Conservation (phyloP, 2,797 vertebrate species). For the Phylloscopus collybita region DNA sequence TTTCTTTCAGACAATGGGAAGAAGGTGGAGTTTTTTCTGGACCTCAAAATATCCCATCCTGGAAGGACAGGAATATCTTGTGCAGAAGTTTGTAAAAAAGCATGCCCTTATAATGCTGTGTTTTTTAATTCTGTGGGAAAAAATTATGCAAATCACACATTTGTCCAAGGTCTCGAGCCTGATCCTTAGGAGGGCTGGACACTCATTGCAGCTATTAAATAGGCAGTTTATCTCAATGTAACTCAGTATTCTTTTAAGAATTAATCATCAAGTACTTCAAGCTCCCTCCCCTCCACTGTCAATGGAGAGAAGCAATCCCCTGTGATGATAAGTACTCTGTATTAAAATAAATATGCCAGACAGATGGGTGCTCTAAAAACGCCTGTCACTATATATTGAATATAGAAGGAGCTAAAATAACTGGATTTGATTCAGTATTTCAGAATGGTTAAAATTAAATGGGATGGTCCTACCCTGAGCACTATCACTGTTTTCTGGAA, state of each 20-base stretch:
- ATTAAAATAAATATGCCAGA: constrained; percentile 22
- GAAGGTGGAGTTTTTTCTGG: background rate
- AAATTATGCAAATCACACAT: background rate
- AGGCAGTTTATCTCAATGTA: background rate
- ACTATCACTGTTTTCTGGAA: background rate
- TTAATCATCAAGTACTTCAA: background rate
- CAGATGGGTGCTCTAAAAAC: constrained; percentile 1
- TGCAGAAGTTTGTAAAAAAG: background rate
- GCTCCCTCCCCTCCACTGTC: background rate
- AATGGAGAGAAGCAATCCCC: background rate
- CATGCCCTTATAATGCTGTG: rapidly evolving
- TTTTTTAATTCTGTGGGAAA: background rate
- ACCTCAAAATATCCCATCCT: background rate
- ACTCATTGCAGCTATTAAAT: background rate
- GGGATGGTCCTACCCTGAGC: background rate
- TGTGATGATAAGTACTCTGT: background rate
- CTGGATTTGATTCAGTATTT: background rate
- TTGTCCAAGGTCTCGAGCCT: background rate
- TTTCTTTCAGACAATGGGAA: background rate
- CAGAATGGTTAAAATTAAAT: background rate
- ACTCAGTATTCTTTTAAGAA: background rate
- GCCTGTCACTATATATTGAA: background rate
- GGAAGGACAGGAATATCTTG: background rate
- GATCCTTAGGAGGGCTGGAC: background rate
- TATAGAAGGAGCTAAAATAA: background rate